Conservation (phyloP, 2,797 vertebrate genomes). For the Xiphophorus birchmanni region DNA sequence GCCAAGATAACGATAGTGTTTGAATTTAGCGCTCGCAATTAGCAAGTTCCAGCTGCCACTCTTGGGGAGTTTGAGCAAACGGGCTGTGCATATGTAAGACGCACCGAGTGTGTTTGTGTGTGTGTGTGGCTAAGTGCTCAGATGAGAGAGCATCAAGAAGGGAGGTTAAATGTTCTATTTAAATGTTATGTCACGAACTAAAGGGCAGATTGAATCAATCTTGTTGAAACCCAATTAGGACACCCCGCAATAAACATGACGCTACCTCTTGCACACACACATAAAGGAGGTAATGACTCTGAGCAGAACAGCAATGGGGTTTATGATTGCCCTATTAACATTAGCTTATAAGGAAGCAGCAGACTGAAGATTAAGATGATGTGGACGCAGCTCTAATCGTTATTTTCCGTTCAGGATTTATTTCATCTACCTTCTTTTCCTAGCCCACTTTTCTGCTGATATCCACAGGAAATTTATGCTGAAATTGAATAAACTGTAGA, state of each 20-base stretch:
- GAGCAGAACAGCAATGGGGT: conserved; percentile 18
- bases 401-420: conserved; percentile 23
- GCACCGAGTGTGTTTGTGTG: conserved; percentile 4
- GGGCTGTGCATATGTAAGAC: conserved; percentile 7
- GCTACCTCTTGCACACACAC: conserved; percentile 17
- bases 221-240: conserved; percentile 66
- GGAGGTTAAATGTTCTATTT: conserved; percentile 61
- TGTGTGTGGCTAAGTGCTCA: conserved; percentile 10
- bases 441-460: not conserved
- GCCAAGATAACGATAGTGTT: conserved; percentile 58
- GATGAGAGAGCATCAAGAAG: conserved; percentile 34
- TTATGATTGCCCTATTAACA: conserved; percentile 52
- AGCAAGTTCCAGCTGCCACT: conserved; percentile 69
- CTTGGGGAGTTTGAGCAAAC: conserved; percentile 18
- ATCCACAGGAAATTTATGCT: conserved; percentile 11
- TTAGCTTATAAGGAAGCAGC: conserved; percentile 45
- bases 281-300: conserved; percentile 26
- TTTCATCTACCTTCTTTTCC: conserved; percentile 8
- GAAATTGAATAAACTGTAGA: conserved; percentile 33
- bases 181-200: conserved; percentile 70
- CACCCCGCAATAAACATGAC: conserved; percentile 52
- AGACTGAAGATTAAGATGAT: conserved; percentile 24
- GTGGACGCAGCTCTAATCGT: conserved; percentile 51
- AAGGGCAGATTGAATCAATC: conserved; percentile 67
- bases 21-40: conserved; percentile 76